A percentile compares a stretch with the other conserved stretches of the same genome.
phyloP scores from a whole-genome alignment of 2,888 invertebrate species.

The Hemithea aestivaria region DNA sequence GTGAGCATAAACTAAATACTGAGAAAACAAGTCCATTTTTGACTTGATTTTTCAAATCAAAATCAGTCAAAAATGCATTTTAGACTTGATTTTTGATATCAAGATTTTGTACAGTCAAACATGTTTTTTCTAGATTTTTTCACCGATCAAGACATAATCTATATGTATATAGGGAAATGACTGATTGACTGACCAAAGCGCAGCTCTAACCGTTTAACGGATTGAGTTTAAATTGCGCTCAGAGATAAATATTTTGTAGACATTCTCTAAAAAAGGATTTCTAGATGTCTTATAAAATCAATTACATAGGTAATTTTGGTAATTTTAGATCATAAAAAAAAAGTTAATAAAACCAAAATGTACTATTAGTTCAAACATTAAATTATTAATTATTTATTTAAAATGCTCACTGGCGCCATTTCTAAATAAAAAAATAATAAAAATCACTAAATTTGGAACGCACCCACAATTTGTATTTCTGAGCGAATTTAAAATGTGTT shows the following conservation, averaged over 20 bases:
- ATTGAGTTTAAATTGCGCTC: no score
- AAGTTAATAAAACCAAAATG: background rate
- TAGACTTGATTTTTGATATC: background rate
- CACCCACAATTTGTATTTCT: constrained; percentile 19
- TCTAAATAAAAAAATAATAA: constrained; percentile 13
- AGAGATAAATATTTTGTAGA: no score
- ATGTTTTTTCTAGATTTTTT: no score
- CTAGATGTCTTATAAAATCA: no score
- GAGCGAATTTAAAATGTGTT: constrained; percentile 9
- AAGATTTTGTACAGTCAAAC: no score
- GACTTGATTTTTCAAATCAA: background rate
- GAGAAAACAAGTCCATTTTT: background rate
- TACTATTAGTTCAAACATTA: background rate
- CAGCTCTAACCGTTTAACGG: no score
- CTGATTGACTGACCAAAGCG: no score
- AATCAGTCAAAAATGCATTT: background rate
- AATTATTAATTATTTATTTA: background rate
- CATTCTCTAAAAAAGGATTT: no score
- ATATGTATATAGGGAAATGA: no score
- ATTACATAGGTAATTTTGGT: no score
- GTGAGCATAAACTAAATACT: constrained; percentile 26
- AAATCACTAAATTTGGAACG: constrained; percentile 17
- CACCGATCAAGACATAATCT: no score
- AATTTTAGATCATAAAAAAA: no score
- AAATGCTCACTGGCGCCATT: constrained; percentile 46